phyloP scores from a whole-genome alignment of 2,113 vertebrate species.

The Muntiacus muntjak region DNA sequence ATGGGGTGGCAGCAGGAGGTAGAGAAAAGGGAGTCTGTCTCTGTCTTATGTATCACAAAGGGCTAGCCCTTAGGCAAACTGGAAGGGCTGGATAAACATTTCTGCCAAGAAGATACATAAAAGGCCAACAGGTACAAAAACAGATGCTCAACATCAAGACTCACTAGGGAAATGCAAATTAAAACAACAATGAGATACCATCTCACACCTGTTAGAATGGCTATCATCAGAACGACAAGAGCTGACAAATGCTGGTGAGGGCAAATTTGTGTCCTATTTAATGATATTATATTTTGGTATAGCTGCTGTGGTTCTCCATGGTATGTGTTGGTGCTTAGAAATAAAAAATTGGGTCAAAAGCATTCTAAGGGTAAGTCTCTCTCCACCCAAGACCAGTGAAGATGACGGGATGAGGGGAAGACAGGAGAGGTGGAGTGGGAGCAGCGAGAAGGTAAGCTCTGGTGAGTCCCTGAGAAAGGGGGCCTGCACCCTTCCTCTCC shows the following conservation, averaged over 20 bases:
- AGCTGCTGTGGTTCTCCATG: neutral
- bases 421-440: neutral
- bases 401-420: neutral
- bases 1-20: neutral
- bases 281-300: neutral
- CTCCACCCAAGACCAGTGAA: neutral
- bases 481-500: neutral
- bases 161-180: neutral
- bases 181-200: neutral
- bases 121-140: neutral
- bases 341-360: neutral
- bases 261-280: neutral
- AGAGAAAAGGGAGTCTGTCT: neutral
- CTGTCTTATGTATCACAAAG: neutral
- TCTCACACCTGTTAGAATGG: neutral
- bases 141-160: neutral
- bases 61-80: neutral
- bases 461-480: neutral
- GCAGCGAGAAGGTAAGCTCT: fast-evolving
- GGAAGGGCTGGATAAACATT: neutral
- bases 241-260: neutral
- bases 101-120: neutral
- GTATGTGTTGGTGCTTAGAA: neutral
- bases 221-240: neutral
- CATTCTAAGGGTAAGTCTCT: neutral